Base-by-base conservation (phyloP, 2,113 vertebrate genomes). In the Apodemus speciosus region DNA sequence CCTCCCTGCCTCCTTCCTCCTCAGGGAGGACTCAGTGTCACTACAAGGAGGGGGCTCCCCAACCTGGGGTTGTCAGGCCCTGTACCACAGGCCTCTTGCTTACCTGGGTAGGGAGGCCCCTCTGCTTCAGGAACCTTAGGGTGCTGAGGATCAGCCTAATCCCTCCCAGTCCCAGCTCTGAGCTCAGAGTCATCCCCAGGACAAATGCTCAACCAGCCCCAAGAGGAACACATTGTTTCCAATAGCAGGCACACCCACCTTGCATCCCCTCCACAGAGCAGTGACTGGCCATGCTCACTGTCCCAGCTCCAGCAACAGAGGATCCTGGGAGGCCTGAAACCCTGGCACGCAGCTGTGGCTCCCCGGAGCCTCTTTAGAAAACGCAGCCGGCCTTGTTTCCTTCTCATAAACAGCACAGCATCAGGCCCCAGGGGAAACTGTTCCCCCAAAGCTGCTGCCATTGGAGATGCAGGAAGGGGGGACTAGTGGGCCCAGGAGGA, bases 321-420 rank as follows among this genome's bases (percentile, higher is more conserved):
- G 43, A 32, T 11, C 11, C 3, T 9, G 30, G 83, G 75, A 73
- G 40, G 71, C 69, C 69, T 64, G 18, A 49, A 7, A 5, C 46
- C 92, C 73, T 84, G 64, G 58, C 49, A 73, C 43, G 80, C 0
- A 0, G 58, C 72, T 62, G 81, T n/a, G 64, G 90, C 62, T 95
- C 96, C 94, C 93, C n/a, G 25, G 95, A 94, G 93, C 49, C 88
- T 93, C 93, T 97, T 96, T 96, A 88, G 93, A 93, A 91, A 90
- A 95, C 13, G 56, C 77, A 95, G 90, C 85, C 1, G 7, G 86
- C 88, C 95, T 96, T 86, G 92, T 93, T 94, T 96, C 88, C 90
- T 96, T 49, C 86, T 92, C 51, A 25, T 66, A 94, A 93, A 86
- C 76, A 92, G 60, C 62, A 77, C 88, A 58, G 79, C 27, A 0